Evolutionary conservation across 2,888 invertebrate genomes (phyloP), one percentile per base, ranked within the genome.

Genomic region (Nemapogon koenigi): DNA sequence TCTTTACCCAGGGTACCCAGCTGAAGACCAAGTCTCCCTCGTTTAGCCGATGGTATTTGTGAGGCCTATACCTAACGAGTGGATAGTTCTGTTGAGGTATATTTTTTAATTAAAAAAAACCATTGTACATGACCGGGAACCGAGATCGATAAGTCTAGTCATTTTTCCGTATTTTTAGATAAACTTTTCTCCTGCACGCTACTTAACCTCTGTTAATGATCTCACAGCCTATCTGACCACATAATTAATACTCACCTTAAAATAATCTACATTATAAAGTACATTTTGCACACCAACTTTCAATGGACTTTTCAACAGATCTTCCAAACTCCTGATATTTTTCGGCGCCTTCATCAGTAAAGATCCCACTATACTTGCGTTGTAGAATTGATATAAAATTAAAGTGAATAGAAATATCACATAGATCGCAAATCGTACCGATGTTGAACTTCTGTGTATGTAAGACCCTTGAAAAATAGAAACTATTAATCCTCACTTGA

Each of bases 301-400:
- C 42, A 88, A 52, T 14, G 81, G 69, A 43, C 86, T 87, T 17
- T 80, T 62, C 35, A 83, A 50, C 42, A 88, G 54, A 51, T 87
- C 85, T 33, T 71, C 59, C 15, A 87, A 50, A 2, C 80, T 83
- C 41, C 72, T 79, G 30, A 88, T 87, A 16, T 80, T 82, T 47
- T 81, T 82, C 0, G 85, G 83, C 10, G 83, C 75, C 39, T 84
- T 83, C 53, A 82, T 78, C 22, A 88, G 59, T 40, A 87, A 53
- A 0, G 84, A 82, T 1, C 88, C 86, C 1, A 88, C 86, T 33
- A 88, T 83, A 33, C 83, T 84, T 1, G 86, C 88, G 29, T 86
- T 87, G 56, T 88, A 88, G 56, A 86, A 88, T 52, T 87, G 87
- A 55, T 85, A 87, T 30, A 87, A 61, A 13, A 83, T 72, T 43